These are phyloP conservation scores for Indri indri DNA, from an alignment of 2,113 vertebrate genomes.

Conservation along the genomic window DNA sequence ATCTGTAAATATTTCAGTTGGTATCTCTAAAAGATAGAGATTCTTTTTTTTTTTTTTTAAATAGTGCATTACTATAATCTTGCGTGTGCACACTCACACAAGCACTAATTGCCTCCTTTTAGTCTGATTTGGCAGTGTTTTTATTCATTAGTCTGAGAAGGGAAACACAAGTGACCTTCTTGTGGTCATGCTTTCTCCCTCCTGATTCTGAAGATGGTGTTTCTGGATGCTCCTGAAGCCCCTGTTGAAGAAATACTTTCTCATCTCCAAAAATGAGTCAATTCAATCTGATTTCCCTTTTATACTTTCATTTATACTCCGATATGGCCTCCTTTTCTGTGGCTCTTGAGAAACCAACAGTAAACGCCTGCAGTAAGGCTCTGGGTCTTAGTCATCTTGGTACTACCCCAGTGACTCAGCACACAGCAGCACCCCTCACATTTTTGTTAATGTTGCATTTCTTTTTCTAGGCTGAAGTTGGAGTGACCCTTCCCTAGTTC, in stretches of 20 bases:
- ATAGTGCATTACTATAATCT: not conserved
- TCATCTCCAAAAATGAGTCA: not conserved
- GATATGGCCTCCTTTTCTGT: not conserved
- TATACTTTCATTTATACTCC: not conserved
- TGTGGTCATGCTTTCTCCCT: not conserved
- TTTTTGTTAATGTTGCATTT: not conserved
- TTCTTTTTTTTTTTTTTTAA: too few species aligned
- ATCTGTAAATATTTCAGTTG: conserved; percentile 11
- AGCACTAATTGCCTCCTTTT: not conserved
- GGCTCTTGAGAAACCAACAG: not conserved
- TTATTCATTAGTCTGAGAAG: not conserved
- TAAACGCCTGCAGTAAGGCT: not conserved
- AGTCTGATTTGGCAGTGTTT: not conserved
- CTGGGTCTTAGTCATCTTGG: not conserved
- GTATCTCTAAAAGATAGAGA: not conserved
- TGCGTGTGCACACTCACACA: not conserved
- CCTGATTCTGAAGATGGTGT: not conserved
- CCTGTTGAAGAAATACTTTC: not conserved
- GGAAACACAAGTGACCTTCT: not conserved
- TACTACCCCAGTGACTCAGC: not conserved
- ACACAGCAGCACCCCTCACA: not conserved
- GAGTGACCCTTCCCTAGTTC: not conserved
- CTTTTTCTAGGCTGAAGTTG: not conserved
- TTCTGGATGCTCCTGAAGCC: not conserved
- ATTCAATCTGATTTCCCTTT: not conserved